A percentile compares a stretch with the other conserved stretches of the same genome.
These are phyloP conservation scores for Agrochola lychnidis DNA, from an alignment of 2,888 invertebrate species.

Conservation along the genomic window DNA sequence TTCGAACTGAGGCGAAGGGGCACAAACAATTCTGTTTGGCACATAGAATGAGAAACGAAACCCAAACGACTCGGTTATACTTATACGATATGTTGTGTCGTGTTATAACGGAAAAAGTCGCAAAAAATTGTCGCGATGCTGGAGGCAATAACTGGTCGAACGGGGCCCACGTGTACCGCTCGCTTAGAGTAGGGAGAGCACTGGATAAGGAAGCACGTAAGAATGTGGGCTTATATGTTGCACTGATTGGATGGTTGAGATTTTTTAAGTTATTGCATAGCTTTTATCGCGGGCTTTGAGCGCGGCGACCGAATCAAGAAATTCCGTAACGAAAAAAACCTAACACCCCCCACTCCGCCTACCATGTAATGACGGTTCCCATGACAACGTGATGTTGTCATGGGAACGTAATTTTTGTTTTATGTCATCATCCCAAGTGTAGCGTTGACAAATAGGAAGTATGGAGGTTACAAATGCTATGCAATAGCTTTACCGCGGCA, in stretches of 20 bases:
- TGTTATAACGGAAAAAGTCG: slow-evolving; percentile 56
- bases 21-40: slow-evolving; percentile 28
- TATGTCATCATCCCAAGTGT: too few relatives aligned
- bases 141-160: slow-evolving; percentile 70
- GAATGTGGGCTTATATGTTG: slow-evolving; percentile 5
- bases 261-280: too few relatives aligned
- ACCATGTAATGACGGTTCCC: too few relatives aligned
- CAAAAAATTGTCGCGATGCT: slow-evolving; percentile 64
- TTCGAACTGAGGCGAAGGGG: not conserved
- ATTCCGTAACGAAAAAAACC: too few relatives aligned
- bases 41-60: slow-evolving; percentile 45
- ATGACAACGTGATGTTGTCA: too few relatives aligned
- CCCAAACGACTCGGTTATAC: slow-evolving; percentile 55
- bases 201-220: slow-evolving; percentile 57
- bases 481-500: too few relatives aligned
- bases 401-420: too few relatives aligned
- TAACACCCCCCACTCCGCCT: too few relatives aligned
- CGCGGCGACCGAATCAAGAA: too few relatives aligned
- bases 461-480: too few relatives aligned
- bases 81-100: slow-evolving; percentile 51
- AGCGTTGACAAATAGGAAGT: too few relatives aligned
- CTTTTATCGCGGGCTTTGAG: too few relatives aligned
- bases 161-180: slow-evolving; percentile 63
- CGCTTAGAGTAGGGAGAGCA: slow-evolving; percentile 27
- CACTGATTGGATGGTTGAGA: slow-evolving; percentile 5